Evolutionary conservation across 2,797 vertebrate species (phyloP).

Genomic region (Crocidura indochinensis): DNA sequence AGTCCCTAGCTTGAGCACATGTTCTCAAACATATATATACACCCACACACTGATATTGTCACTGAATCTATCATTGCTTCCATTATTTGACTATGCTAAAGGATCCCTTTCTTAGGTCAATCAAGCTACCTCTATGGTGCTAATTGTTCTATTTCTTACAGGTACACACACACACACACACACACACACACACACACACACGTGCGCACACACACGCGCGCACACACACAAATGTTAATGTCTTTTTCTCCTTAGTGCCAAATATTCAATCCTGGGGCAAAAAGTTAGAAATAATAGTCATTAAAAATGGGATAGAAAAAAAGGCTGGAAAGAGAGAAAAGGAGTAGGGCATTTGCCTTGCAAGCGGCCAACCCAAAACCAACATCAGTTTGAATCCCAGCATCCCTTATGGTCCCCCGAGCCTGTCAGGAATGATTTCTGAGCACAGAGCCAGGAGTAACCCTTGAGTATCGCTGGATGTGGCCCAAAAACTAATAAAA

Average conservation of each 20-base stretch:
- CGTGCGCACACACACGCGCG: too few species aligned
- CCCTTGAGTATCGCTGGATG: too few species aligned
- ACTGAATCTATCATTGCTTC: neutral
- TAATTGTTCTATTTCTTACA: constrained; percentile 1
- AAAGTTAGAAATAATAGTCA: neutral
- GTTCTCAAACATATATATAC: neutral
- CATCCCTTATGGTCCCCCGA: too few species aligned
- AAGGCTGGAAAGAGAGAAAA: too few species aligned
- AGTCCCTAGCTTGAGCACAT: neutral
- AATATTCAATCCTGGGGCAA: constrained; percentile 4
- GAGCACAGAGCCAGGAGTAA: too few species aligned
- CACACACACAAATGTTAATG: neutral
- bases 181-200: too few species aligned
- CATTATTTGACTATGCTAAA: neutral
- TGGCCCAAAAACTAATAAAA: too few species aligned
- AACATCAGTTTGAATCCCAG: too few species aligned
- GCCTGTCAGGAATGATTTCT: too few species aligned
- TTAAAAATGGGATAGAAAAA: neutral
- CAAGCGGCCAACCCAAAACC: too few species aligned
- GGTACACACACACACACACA: neutral
- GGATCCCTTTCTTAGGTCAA: neutral
- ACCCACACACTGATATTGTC: neutral
- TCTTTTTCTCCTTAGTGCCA: neutral
- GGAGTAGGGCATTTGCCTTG: too few species aligned
- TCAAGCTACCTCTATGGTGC: neutral